Evolutionary conservation across 2,888 invertebrate species (phyloP), one percentile per base, ranked within the genome.

Genomic region (Hypselothyrea guttata): DNA sequence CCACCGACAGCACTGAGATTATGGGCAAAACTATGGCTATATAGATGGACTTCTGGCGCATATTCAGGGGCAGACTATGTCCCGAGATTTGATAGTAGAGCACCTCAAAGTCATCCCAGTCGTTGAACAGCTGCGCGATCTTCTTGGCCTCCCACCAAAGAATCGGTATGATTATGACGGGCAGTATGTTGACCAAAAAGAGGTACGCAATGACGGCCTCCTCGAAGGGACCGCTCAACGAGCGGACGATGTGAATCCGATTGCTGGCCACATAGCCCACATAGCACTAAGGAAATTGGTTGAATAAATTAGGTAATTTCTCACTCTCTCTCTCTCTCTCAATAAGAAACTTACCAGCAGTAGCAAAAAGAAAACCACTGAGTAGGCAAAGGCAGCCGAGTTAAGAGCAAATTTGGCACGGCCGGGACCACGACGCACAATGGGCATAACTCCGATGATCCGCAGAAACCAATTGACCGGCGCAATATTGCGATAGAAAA

Each of bases 191-290:
- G 0, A 94, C 93, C n/a, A 94, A 92, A 74, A 94, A 94, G 0
- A 94, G 90, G 82, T 94, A 94, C 56, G 94, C 94, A 75, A 94
- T 94, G 0, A 94, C 94, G 0, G 94, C 94, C 87, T 94, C 94
- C 74, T 94, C 94, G 63, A 94, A 94, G 67, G 93, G 92, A 0
- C 93, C 94, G 83, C 93, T 93, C 1, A 93, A 89, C 0, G 92
- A 91, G 40, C 91, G 90, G 12, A 93, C 89, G 60, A 93, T 92
- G 74, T 92, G 91, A 0, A 94, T 92, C 64, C 93, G 92, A 75
- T 93, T 91, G 65, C 92, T 91, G 41, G 93, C 92, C 1, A 94
- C 91, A 75, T 93, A 94, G 0, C 91, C 88, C 11, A 93, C 91
- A 72, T 93, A 93, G 54, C 88, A 69, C 90, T 90, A 27, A 22